Evolutionary conservation across 2,113 vertebrate genomes (phyloP).

Genomic region (Semicossyphus pulcher): DNA sequence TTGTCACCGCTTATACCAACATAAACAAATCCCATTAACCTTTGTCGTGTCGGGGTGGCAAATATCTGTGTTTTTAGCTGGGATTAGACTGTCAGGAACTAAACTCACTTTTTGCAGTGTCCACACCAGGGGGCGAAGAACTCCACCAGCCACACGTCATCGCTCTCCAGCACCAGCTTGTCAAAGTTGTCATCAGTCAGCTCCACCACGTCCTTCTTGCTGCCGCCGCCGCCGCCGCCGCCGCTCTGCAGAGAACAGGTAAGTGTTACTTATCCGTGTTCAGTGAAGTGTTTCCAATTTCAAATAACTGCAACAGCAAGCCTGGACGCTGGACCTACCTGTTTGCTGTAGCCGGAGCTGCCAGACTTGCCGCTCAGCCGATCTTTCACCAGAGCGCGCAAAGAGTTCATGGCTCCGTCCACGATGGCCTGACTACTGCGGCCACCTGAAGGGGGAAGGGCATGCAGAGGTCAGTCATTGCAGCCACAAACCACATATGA

Average conservation of each 20-base stretch:
- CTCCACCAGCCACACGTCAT: conserved; percentile 95
- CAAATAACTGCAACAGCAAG: not conserved
- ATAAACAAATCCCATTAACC: not conserved
- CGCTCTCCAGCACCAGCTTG: conserved; percentile 86
- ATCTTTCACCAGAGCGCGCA: conserved; percentile 91
- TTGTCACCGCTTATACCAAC: not conserved
- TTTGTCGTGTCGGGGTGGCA: not conserved
- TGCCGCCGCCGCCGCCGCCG: conserved; percentile 76
- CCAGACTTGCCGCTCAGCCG: conserved; percentile 87
- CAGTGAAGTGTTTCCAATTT: not conserved
- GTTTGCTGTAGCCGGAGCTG: conserved; percentile 87
- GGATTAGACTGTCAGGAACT: too few relatives aligned
- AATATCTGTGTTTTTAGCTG: not conserved
- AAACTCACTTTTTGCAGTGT: conserved; percentile 97
- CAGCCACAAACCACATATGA: too few relatives aligned
- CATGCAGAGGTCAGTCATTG: not conserved
- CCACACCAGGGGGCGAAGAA: conserved; percentile 99
- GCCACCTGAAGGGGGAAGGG: conserved; percentile 82
- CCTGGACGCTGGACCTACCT: conserved; percentile 76
- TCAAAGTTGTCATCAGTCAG: conserved; percentile 96
- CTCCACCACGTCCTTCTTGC: conserved; percentile 91
- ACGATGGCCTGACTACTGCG: conserved; percentile 93
- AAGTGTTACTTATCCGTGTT: not conserved
- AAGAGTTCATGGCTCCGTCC: conserved; percentile 87
- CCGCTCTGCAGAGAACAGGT: conserved; percentile 70